Base-by-base conservation (phyloP, 2,888 invertebrate genomes). In the Taphrorychus bicolor region DNA sequence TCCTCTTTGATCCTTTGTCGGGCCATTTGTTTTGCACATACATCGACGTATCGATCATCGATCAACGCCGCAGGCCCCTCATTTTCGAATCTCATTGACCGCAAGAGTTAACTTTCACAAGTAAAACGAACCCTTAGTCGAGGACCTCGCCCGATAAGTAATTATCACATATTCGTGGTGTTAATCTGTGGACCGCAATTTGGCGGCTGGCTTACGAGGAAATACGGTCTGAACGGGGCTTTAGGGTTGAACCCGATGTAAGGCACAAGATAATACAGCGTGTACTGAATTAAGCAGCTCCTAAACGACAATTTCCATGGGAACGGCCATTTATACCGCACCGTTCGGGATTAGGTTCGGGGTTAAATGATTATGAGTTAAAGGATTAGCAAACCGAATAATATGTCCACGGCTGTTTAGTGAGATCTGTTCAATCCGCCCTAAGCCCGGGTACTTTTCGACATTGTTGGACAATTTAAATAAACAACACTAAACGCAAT, bases 131-230 rank as follows among this genome's bases (percentile, higher is more conserved):
- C 32, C 32, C 32, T 32, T 32, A 32, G 9, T 7, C 7, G 7
- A 14, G 16, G 18, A 16, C 16, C 48, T 18, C 51, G 5, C 19
- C 56, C 24, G 60, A 57, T 60, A 66, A 40, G 56, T 62, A 70
- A 70, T 70, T 70, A 66, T 65, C 70, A 66, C 63, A 66, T 61
- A 70, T 70, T 69, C 64, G 61, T 54, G 64, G 64, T 59, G 60
- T 69, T 69, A 69, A 69, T 69, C 69, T 65, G 65, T 42, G 54
- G 60, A 16, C 65, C 64, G 61, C 69, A 69, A 65, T 65, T 65
- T 60, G 59, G 65, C 45, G 45, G 18, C 45, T 19, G 57, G 69
- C 69, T 65, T 51, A 52, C 56, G 57, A 59, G 68, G 59, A 68
- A 68, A 68, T 68, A 68, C 59, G 63, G 54, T 57, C 53, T 65